Evolutionary conservation across 2,888 invertebrate species (phyloP), one percentile per base, ranked within the genome.

Genomic region (Cosmia trapezina): DNA sequence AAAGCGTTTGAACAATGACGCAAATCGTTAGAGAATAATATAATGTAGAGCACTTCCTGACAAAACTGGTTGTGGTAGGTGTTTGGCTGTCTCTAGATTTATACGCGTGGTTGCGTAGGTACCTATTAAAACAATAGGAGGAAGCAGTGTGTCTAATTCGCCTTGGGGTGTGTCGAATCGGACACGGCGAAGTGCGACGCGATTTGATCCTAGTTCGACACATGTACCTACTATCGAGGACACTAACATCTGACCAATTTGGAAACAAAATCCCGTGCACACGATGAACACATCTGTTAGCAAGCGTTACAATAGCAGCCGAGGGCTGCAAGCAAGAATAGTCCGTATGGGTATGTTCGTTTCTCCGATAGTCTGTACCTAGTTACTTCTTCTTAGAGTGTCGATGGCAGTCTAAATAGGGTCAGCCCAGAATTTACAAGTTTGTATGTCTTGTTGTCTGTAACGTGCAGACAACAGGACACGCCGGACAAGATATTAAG

Each of bases 21-120:
- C 73, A 81, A 75, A 83, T 60, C 19, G 56, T 76, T 72, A 81
- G 49, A 78, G 76, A 78, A 81, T 73, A 79, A 80, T 79, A 83
- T 77, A 78, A 86, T 85, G 73, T 89, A 72, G 86, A 87, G 76
- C 84, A 88, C 86, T 89, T 89, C 90, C 89, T 88, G 87, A 73
- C 80, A 53, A 62, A 83, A 83, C 86, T 49, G 77, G 84, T 85
- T 85, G 8, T 68, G 9, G 77, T 73, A 71, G 83, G 83, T 80
- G 86, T 80, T 73, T 74, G 28, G n/a, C 56, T 37, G 59, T 51
- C 59, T 61, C 51, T 70, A 72, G 65, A 72, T 73, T 57, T 64
- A 71, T 63, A 75, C 75, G 75, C 74, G 61, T 76, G 75, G 81
- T 68, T 59, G 71, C 73, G 33, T 73, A 67, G 57, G 60, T 83